Base-by-base conservation (phyloP, 2,888 invertebrate genomes). In the Chrysodeixis includens region DNA sequence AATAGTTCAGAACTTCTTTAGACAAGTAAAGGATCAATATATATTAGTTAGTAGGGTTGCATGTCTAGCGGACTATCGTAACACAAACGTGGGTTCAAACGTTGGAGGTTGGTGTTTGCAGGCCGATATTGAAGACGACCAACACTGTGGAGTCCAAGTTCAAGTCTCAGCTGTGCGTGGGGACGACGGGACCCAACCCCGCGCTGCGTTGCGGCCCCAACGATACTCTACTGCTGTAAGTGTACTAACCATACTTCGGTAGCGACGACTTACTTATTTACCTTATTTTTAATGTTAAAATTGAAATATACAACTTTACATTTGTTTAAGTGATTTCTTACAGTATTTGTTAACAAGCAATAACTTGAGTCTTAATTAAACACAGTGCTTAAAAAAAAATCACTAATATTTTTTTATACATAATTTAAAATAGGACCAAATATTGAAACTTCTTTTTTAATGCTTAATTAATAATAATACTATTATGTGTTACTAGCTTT, bases 211-310 rank as follows among this genome's bases (percentile, higher is more conserved):
- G 97, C 85, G 98, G 98, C 60, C 97, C 98, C 0, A 96, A 97
- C 86, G 97, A 98, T 83, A 96, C 96, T 80, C 90, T 98, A 30
- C 93, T 98, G 32, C 89, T 98, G 98, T 98, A 95, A 96, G 97
- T 96, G 70, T 56, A 57, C 59, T 32, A 7, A 32, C 8, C 20
- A 7, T 10, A 55, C 7, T 16, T 16, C 4, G 0, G 7, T n/a
- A 44, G 7, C 14, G 1, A 32, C 2, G 7, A 32, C 0, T 32
- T 10, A 32, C 1, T 1, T 32, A 10, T 32, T 10, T 32, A 32
- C n/a, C n/a, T n/a, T n/a, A n/a, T n/a, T n/a, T n/a, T n/a, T n/a
- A n/a, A n/a, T n/a, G n/a, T n/a, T n/a, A n/a, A n/a, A n/a, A n/a
- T n/a, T 26, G 26, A 26, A 26, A 26, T 26, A 26, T 26, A n/a